phyloP scores from a whole-genome alignment of 2,797 vertebrate genomes.

The Tiaroga cobitis region DNA sequence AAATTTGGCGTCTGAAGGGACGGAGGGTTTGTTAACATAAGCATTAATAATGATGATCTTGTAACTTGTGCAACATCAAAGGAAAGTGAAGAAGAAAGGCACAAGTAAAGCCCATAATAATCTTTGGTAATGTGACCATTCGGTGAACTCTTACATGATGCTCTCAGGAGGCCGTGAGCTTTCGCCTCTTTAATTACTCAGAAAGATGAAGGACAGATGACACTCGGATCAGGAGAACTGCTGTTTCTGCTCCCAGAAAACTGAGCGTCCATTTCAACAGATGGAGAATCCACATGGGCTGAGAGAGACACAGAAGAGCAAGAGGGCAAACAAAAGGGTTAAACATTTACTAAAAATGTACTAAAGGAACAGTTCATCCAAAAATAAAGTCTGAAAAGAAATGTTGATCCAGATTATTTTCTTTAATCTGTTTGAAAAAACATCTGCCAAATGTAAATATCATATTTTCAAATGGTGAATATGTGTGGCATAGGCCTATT shows the following conservation, averaged over 20 bases:
- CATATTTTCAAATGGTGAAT: not conserved
- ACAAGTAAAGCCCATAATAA: constrained; percentile 8
- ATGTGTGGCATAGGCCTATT: no score
- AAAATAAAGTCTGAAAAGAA: not conserved
- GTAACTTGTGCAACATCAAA: constrained; percentile 64
- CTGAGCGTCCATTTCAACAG: not conserved
- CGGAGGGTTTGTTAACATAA: not conserved
- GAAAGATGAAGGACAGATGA: constrained; percentile 38
- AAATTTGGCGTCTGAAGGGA: not conserved
- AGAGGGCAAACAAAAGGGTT: not conserved
- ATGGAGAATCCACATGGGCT: not conserved
- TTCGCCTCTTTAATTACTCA: constrained; percentile 45
- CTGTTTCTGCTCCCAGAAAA: constrained; percentile 27
- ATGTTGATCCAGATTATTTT: not conserved
- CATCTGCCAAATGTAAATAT: not conserved
- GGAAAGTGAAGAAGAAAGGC: constrained; percentile 25
- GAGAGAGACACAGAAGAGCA: not conserved
- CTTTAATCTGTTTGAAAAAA: not conserved
- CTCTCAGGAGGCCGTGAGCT: constrained; percentile 46
- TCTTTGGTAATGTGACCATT: constrained; percentile 65
- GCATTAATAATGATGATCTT: constrained; percentile 14
- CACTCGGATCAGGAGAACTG: constrained; percentile 29
- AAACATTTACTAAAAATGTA: no score
- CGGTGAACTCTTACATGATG: constrained; percentile 62
- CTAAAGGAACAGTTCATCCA: no score